Percentiles rank a stretch among this genome's conserved stretches.
phyloP scores from a whole-genome alignment of 2,113 vertebrate species.

The Macroglossus sobrinus region DNA sequence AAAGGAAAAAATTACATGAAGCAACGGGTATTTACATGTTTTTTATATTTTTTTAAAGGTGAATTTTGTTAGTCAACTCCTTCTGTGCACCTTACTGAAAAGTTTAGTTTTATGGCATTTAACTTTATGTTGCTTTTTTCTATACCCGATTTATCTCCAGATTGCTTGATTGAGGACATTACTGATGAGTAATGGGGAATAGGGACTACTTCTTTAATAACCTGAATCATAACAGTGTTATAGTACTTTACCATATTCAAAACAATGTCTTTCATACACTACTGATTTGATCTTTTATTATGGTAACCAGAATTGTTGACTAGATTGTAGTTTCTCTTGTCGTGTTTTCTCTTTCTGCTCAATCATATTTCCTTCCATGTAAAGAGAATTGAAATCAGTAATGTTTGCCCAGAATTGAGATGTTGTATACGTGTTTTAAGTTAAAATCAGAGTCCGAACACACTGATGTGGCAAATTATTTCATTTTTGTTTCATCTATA shows the following conservation, averaged over 20 bases:
- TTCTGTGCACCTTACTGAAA: background rate
- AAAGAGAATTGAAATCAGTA: background rate
- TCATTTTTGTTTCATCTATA: background rate
- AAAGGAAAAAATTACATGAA: slow-evolving; percentile 93
- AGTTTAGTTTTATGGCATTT: background rate
- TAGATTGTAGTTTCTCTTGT: background rate
- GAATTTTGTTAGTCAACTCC: background rate
- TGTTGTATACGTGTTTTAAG: background rate
- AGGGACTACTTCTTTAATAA: background rate
- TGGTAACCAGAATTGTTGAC: background rate
- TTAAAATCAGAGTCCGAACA: background rate
- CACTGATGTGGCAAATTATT: background rate
- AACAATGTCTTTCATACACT: background rate
- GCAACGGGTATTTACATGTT: slow-evolving; percentile 85
- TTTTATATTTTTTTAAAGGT: background rate
- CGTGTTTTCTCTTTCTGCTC: background rate
- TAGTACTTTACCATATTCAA: background rate
- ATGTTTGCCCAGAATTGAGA: background rate
- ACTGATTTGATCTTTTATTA: background rate
- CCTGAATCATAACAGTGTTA: background rate
- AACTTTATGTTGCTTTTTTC: background rate
- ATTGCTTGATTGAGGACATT: background rate
- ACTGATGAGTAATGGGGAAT: background rate
- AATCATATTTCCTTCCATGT: background rate
- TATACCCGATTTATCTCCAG: background rate